These are phyloP conservation scores for Anomalospiza imberbis DNA, from an alignment of 2,797 vertebrate genomes.

Conservation along the genomic window DNA sequence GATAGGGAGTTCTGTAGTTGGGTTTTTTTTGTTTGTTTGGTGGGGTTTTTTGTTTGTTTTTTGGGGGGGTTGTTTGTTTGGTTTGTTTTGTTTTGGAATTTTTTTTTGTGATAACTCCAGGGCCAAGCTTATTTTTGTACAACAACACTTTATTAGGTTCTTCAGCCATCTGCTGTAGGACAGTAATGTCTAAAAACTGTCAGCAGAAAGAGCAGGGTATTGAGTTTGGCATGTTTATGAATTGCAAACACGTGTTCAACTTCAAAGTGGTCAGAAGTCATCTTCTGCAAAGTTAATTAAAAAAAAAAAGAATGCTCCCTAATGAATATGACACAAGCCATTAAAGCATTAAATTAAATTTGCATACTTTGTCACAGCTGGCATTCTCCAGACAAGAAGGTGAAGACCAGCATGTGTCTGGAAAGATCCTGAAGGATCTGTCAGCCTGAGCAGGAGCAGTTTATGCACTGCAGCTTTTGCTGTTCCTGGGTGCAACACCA, in stretches of 20 bases:
- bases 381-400: neutral
- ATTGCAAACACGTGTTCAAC: neutral
- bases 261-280: constrained; percentile 38
- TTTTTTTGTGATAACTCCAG: neutral
- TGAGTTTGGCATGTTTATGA: neutral
- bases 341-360: constrained; percentile 65
- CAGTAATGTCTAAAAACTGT: neutral
- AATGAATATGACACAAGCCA: constrained; percentile 11
- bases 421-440: neutral
- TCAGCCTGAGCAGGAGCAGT: neutral
- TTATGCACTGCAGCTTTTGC: neutral
- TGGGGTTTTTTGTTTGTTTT: neutral
- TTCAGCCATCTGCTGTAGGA: constrained; percentile 51
- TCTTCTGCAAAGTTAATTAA: constrained; percentile 35
- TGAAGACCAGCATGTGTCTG: neutral
- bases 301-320: neutral
- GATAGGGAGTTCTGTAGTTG: neutral
- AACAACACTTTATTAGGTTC: constrained; percentile 44
- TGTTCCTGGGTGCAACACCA: neutral
- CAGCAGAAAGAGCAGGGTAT: constrained; percentile 26
- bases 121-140: constrained; percentile 17
- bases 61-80: neutral
- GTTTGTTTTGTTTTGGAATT: neutral
- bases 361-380: constrained; percentile 29
- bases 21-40: neutral